Percentiles rank a stretch among this genome's conserved stretches.
Evolutionary conservation across 2,797 vertebrate genomes (phyloP).

Genomic region (Crax fasciolata): DNA sequence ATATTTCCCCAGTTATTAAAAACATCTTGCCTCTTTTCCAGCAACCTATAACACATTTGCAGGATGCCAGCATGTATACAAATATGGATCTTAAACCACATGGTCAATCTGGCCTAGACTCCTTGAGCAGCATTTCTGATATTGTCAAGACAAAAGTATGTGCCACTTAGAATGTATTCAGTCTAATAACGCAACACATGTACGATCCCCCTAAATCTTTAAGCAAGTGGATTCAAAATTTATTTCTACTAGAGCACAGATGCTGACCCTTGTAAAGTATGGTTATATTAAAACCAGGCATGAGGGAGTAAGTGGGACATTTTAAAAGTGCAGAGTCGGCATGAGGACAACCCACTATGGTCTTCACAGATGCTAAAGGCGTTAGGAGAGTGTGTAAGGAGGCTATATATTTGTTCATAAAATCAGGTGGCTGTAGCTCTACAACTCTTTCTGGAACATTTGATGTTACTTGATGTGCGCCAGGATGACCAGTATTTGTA

Average conservation of each 20-base stretch:
- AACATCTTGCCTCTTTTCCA: conserved; percentile 32
- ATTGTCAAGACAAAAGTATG: background rate
- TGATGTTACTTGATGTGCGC: background rate
- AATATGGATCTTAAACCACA: background rate
- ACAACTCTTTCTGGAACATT: background rate
- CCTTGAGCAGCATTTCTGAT: conserved; percentile 41
- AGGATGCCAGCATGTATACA: background rate
- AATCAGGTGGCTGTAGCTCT: background rate
- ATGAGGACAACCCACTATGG: background rate
- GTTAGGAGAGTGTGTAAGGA: background rate
- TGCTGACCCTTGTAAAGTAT: conserved; percentile 28
- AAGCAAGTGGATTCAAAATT: background rate
- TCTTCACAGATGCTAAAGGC: background rate
- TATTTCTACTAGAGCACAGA: conserved; percentile 4
- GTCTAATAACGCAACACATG: background rate
- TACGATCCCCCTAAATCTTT: background rate
- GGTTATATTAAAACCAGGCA: conserved; percentile 40
- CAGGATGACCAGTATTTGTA: background rate
- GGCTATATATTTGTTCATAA: background rate
- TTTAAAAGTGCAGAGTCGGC: background rate
- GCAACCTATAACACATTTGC: background rate
- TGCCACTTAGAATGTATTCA: background rate
- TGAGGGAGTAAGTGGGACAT: background rate
- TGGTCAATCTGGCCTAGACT: background rate
- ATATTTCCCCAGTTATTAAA: conserved; percentile 26